Evolutionary conservation across 2,113 vertebrate genomes (phyloP), one percentile per base, ranked within the genome.

Genomic region (Tachysurus fulvidraco): DNA sequence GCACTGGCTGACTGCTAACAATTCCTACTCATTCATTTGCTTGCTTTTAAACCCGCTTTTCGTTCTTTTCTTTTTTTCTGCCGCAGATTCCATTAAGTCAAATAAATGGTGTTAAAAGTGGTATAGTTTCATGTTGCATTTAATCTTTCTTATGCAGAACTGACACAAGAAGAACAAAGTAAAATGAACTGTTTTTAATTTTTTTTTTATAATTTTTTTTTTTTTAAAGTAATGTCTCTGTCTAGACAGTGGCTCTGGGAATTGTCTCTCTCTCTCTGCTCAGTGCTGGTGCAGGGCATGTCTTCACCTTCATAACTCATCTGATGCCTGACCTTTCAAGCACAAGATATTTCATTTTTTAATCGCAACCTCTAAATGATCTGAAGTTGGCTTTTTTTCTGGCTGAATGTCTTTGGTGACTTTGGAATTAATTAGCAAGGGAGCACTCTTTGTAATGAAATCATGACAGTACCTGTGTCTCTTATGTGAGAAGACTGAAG

Each of bases 241-340:
- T 84, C 60, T 86, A 86, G 84, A 80, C 84, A 57, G 60, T 59
- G 19, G 76, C 46, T 17, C 28, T 86, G 76, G 76, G 60, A 69
- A 62, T 57, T 19, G 6, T 77, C 25, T 77, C 50, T 77, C 25
- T n/a, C 74, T 54, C 25, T 74, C 50, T 65, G 14, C 28, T 67
- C 46, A 44, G 60, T 67, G 28, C 76, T 79, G 84, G 60, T 23
- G 0, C 76, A 80, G n/a, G 76, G 23, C 84, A 80, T 54, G 46
- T 67, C 62, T 69, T 60, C 74, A 74, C 62, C 78, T 86, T 77
- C 71, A 85, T 85, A 79, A 80, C 74, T 52, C 76, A 79, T 67
- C 84, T 85, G 84, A 79, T 79, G 62, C 50, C 84, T 85, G 84
- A 85, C 76, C 84, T 85, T 85, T 85, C 46, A 30, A 84, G 83